These are phyloP conservation scores for Empidonax traillii DNA, from an alignment of 2,113 vertebrate species.

Conservation along the genomic window DNA sequence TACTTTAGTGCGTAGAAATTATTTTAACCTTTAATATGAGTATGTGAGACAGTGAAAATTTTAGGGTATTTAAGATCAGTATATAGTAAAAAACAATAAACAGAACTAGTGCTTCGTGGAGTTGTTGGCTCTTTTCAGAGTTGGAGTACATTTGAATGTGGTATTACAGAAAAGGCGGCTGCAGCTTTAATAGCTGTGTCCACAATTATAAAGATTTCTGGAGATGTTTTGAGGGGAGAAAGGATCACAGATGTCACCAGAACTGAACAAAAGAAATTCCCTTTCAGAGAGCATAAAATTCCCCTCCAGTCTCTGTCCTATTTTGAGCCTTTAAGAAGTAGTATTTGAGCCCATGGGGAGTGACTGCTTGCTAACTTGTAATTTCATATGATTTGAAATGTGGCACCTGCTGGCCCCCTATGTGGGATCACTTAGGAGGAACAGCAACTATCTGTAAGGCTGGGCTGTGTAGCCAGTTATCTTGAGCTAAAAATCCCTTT, in stretches of 20 bases:
- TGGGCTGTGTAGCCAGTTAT: constrained; percentile 35
- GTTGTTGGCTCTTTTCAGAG: background rate
- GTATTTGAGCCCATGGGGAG: constrained; percentile 67
- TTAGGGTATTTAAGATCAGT: background rate
- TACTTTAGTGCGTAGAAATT: background rate
- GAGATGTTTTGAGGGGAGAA: background rate
- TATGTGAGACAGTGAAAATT: background rate
- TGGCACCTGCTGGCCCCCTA: constrained; percentile 64
- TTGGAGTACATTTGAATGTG: background rate
- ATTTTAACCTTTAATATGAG: background rate
- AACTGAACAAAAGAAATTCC: constrained; percentile 25
- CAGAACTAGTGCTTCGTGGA: background rate
- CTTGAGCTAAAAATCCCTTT: constrained; percentile 54
- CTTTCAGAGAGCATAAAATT: constrained; percentile 26
- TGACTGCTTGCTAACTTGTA: constrained; percentile 69
- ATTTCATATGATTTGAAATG: constrained; percentile 80
- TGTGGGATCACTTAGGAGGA: constrained; percentile 62
- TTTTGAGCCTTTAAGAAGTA: constrained; percentile 69
- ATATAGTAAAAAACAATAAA: background rate
- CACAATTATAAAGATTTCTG: constrained; percentile 13
- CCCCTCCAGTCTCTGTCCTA: constrained; percentile 12
- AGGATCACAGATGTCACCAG: constrained; percentile 3
- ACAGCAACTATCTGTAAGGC: constrained; percentile 48
- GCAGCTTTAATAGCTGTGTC: background rate
- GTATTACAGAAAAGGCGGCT: background rate